These are phyloP conservation scores for Rhincodon typus DNA, from an alignment of 2,797 vertebrate genomes.

Conservation along the genomic window DNA sequence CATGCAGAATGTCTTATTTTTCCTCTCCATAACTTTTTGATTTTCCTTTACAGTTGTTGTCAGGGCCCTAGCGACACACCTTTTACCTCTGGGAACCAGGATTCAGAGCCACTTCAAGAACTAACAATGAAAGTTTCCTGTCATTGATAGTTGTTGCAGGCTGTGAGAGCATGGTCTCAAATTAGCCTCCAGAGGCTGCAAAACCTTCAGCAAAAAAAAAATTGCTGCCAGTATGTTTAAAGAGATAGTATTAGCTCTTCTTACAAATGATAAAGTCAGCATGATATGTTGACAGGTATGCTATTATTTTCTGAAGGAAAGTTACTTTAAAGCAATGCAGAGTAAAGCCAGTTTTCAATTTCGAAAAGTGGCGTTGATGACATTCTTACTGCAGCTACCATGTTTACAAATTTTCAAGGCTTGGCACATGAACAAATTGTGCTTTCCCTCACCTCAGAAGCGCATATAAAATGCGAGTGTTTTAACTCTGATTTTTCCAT, in stretches of 20 bases:
- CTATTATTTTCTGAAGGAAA: neutral
- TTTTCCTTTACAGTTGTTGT: slow-evolving; percentile 20
- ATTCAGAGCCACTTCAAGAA: neutral
- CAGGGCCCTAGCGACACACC: neutral
- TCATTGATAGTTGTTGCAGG: slow-evolving; percentile 18
- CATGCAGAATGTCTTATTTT: neutral
- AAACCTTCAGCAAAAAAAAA: neutral
- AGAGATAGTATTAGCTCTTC: neutral
- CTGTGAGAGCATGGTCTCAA: neutral
- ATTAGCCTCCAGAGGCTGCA: neutral
- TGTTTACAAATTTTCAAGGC: neutral
- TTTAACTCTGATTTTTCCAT: no score
- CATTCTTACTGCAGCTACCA: neutral
- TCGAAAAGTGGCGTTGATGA: neutral
- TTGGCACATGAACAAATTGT: neutral
- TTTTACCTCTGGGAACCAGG: slow-evolving; percentile 9
- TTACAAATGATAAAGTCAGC: no score
- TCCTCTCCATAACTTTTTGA: neutral
- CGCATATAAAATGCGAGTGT: no score
- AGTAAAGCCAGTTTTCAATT: neutral
- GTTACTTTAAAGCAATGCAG: neutral
- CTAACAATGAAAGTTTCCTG: slow-evolving; percentile 20
- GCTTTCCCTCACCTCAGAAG: neutral
- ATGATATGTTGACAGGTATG: neutral
- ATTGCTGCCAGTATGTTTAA: neutral